Base-by-base conservation (phyloP, 2,113 vertebrate genomes). In the Monopterus albus region DNA sequence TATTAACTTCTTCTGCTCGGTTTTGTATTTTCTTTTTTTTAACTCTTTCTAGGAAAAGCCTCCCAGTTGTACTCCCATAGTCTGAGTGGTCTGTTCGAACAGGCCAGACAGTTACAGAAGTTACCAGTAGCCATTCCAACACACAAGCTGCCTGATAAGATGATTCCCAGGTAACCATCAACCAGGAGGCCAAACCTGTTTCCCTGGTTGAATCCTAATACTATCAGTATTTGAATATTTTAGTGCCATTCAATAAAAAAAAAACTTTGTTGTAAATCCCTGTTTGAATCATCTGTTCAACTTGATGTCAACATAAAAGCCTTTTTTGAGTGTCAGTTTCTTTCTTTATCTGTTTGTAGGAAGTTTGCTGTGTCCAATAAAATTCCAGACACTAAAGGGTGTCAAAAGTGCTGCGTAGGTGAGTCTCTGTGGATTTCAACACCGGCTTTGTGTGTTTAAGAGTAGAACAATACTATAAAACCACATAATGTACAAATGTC, bases 51-150 rank as follows among this genome's bases (percentile, higher is more conserved):
- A 99, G 98, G 98, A 86, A 99, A 98, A 95, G 97, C 97, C 45
- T 98, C 96, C 82, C 97, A 99, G 87, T 95, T 99, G 45, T 98
- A 99, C 93, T 99, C 97, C n/a, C 97, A 99, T 82, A 98, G 93
- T 70, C 92, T 99, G 55, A 89, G 93, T 7, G 96, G 96, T 58
- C 92, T 99, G 52, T 99, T 99, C 81, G 98, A 98, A 87, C 96
- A 99, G 84, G 96, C 98, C 84, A 91, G 98, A 64, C 97, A 99
- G 92, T 95, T 99, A 94, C 96, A 98, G 63, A 99, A 97, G 87
- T 90, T 99, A 85, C 98, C 98, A 1, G 96, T 99, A 76, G 91
- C 98, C 86, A 99, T 99, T 93, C 96, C 96, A 81, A 96, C 98
- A 63, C 96, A 99, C 88, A 98, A 95, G 82, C 95, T 99, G 56